Conservation (phyloP, 2,888 invertebrate species). For the Punctoribates punctum region DNA sequence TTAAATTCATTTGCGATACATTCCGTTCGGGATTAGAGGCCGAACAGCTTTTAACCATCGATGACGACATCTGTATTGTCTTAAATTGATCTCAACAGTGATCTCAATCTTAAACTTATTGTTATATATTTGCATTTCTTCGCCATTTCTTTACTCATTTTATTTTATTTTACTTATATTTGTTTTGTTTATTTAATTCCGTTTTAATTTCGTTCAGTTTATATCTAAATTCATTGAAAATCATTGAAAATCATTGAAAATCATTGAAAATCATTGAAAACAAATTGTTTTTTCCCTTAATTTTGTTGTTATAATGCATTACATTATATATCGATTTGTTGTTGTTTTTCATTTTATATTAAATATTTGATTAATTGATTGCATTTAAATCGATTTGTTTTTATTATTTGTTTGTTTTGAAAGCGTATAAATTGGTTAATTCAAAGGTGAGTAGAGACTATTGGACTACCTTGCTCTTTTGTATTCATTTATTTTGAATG, state of each 20-base stretch:
- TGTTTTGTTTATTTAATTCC: neutral
- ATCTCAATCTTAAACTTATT: neutral
- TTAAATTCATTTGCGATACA: neutral
- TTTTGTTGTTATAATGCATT: too few species aligned
- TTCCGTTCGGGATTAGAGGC: neutral
- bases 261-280: neutral
- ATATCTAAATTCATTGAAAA: neutral
- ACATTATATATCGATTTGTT: too few species aligned
- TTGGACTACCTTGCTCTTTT: too few species aligned
- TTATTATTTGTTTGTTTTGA: too few species aligned
- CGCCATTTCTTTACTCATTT: neutral
- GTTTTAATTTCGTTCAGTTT: neutral
- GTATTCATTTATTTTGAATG: too few species aligned
- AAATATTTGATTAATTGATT: too few species aligned
- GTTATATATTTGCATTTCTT: neutral
- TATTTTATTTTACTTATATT: neutral
- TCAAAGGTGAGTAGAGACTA: too few species aligned
- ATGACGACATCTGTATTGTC: neutral
- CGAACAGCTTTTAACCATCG: neutral
- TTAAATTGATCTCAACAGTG: too few species aligned
- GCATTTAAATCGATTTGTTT: too few species aligned
- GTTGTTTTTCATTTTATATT: too few species aligned
- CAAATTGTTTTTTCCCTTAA: too few species aligned
- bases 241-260: neutral
- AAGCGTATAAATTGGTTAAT: too few species aligned